Evolutionary conservation across 2,113 vertebrate species (phyloP), one percentile per base, ranked within the genome.

Genomic region (Pangasianodon hypophthalmus): DNA sequence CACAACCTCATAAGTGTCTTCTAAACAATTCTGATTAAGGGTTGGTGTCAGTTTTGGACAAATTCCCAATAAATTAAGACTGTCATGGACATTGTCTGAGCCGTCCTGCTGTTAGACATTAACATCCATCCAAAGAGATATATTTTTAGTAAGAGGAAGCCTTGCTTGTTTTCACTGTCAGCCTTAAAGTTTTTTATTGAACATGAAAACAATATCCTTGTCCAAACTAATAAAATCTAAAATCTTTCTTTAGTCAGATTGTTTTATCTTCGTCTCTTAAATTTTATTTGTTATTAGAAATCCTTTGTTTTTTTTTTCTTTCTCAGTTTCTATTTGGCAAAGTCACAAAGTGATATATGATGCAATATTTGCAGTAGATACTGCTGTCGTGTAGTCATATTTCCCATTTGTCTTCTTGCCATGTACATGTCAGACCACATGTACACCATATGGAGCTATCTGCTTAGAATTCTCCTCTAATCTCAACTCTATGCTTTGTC

Each of bases 271-370:
- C 67, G 5, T 18, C 24, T 46, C 18, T 67, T n/a, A 69, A 69
- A 85, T 18, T 60, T 62, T 3, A 60, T 62, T 83, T 13, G 41
- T 91, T 82, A 85, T 29, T 71, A 54, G 62, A 69, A 80, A 24
- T 11, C 6, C 2, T 41, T 37, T 37, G 1, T 37, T 16, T 8
- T 11, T 21, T 26, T 77, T 26, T 73, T 73, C 88, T 29, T 21
- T 24, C 46, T 83, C 46, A 19, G 6, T 14, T 60, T 52, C 54
- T 32, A 62, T 48, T 48, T 50, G n/a, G 1, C 19, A 21, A 24
- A 44, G 46, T 29, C 24, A 80, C 46, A n/a, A 29, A 46, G 21
- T 79, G 24, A 26, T 24, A 46, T 26, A 24, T 44, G 18, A 75
- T 44, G 37, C 37, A 75, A 75, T 3, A 21, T 21, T 75, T 75